Evolutionary conservation across 2,888 invertebrate species (phyloP).

Genomic region (Agonopterix alstromeriana): DNA sequence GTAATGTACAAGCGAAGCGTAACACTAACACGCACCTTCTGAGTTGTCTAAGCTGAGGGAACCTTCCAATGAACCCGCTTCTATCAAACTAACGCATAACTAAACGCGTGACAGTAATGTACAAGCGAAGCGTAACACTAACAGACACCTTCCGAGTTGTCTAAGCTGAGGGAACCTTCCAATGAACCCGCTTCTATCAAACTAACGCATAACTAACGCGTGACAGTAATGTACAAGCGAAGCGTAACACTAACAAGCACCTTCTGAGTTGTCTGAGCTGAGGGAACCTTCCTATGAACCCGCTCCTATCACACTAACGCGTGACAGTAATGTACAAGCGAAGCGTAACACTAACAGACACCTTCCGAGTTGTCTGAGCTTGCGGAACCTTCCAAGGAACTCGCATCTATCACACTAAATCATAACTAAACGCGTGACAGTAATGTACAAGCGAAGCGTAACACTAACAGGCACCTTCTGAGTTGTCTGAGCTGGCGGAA

Average conservation of each 20-base stretch:
- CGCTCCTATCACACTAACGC: conserved; percentile 63
- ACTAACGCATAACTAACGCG: too few relatives aligned
- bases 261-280: conserved; percentile 81
- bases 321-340: too few relatives aligned
- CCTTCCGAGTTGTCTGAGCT: conserved; percentile 81
- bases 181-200: conserved; percentile 82
- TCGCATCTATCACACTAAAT: too few relatives aligned
- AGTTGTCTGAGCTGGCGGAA: conserved; percentile 82
- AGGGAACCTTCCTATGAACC: conserved; percentile 81
- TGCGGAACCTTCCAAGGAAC: conserved; percentile 80
- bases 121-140: conserved; percentile 15
- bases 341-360: conserved; percentile 29
- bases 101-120: too few relatives aligned
- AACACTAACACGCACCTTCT: conserved; percentile 49
- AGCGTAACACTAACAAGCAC: conserved; percentile 31
- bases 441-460: too few relatives aligned
- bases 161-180: conserved; percentile 81
- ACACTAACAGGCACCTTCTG: conserved; percentile 57
- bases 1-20: too few relatives aligned
- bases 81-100: too few relatives aligned
- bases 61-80: conserved; percentile 81
- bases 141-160: conserved; percentile 75
- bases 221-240: too few relatives aligned
- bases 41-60: conserved; percentile 83
- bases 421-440: too few relatives aligned